Base-by-base conservation (phyloP, 2,113 vertebrate species). In the Spheniscus mendiculus region DNA sequence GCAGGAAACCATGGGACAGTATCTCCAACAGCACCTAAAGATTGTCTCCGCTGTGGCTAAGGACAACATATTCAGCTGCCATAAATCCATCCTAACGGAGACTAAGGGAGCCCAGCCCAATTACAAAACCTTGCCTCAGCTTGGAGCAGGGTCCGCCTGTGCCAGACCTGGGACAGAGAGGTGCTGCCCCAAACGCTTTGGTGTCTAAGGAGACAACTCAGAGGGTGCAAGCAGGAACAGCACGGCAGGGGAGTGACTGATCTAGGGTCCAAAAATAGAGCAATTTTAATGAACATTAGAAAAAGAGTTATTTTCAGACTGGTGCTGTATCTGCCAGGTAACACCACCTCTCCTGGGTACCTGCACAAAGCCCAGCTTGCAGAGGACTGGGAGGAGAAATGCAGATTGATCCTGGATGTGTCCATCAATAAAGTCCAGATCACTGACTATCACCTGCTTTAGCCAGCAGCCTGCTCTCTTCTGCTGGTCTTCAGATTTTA, bases 1-100 rank as follows among this genome's bases (percentile, higher is more conserved):
- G 21, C 2, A 2, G 42, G 13, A 14, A 70, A 34, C 70, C 30
- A 0, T 0, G 19, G 47, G n/a, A 36, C 19, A 11, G 14, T 9
- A 27, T 17, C 56, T 61, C 38, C 76, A 58, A 3, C 2, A 17
- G 47, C 15, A 90, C 44, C 61, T 3, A 1, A 3, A 32, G 13
- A 15, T 25, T 15, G 7, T 16, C 71, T 59, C 65, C 27, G 2
- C 27, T 67, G 29, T 32, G 47, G 32, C 47, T 52, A 67, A 69
- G 67, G 80, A 65, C 15, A 69, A 11, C 0, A 0, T 1, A 34
- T 8, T 45, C n/a, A 83, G 32, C 38, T 92, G 83, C 55, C 56
- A 36, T 11, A 66, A 84, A 92, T 36, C 55, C 79, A 79, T 17
- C 32, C 52, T 10, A 4, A 9, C 0, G 1, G 36, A 52, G 70